A percentile compares a stretch with the other conserved stretches of the same genome.
phyloP scores from a whole-genome alignment of 2,113 vertebrate species.

The Galeopterus variegatus region DNA sequence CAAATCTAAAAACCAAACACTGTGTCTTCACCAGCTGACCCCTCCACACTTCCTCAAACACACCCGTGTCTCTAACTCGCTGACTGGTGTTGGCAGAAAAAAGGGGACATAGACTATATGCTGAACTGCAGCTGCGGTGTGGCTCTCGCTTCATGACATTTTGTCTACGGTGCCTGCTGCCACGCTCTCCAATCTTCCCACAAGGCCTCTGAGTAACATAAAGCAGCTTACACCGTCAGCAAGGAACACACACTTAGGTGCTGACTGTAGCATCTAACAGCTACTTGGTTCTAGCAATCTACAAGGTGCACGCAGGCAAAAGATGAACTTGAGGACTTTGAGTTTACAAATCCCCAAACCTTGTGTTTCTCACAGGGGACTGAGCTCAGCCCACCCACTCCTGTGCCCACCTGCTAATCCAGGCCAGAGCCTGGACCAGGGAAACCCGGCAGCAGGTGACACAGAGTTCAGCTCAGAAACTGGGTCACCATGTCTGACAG shows the following conservation, averaged over 20 bases:
- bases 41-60: rapidly evolving
- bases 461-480: neutral
- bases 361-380: neutral
- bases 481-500: rapidly evolving
- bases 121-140: rapidly evolving
- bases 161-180: neutral
- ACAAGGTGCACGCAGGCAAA: rapidly evolving
- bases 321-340: rapidly evolving
- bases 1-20: neutral
- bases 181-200: neutral
- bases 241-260: rapidly evolving
- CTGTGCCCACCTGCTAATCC: rapidly evolving
- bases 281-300: neutral
- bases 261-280: rapidly evolving
- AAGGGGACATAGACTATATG: rapidly evolving
- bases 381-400: neutral
- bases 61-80: rapidly evolving
- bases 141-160: rapidly evolving
- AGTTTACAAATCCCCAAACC: too few species aligned
- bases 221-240: neutral
- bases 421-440: neutral
- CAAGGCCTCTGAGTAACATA: neutral
- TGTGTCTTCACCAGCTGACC: rapidly evolving
- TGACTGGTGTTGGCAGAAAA: rapidly evolving
- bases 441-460: too few species aligned